Evolutionary conservation across 2,888 invertebrate species (phyloP).

Genomic region (Horisme vitalbata): DNA sequence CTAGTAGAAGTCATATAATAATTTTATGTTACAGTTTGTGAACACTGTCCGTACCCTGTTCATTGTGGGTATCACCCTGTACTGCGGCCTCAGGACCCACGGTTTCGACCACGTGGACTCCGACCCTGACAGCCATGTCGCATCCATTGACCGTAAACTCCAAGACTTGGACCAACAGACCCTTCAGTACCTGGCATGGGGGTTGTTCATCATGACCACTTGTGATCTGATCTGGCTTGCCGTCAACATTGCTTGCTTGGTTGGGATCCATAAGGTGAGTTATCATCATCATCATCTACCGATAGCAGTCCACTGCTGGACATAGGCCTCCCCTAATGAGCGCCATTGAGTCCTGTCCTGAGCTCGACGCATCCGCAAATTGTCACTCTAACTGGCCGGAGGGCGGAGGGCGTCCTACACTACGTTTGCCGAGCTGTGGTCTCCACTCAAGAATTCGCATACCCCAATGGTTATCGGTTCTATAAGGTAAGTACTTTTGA

Average conservation of each 20-base stretch:
- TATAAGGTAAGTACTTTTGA: no score
- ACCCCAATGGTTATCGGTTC: no score
- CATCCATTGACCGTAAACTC: neutral
- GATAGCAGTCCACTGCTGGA: no score
- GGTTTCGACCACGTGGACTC: constrained; percentile 45
- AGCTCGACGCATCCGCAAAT: no score
- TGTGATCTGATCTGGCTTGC: constrained; percentile 44
- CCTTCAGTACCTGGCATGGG: constrained; percentile 33
- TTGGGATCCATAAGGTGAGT: constrained; percentile 52
- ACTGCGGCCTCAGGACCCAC: constrained; percentile 40
- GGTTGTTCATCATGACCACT: constrained; percentile 39
- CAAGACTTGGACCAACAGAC: constrained; percentile 28
- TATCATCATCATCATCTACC: neutral
- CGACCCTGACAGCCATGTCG: constrained; percentile 16
- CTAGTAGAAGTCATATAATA: no score
- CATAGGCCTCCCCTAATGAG: no score
- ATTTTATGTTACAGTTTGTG: constrained; percentile 34
- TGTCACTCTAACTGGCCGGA: no score
- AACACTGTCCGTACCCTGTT: constrained; percentile 41
- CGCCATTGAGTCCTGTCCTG: neutral
- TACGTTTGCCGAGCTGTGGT: no score
- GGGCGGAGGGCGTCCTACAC: no score
- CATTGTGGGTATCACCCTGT: constrained; percentile 35
- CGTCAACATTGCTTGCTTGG: constrained; percentile 47
- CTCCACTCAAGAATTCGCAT: no score